phyloP scores from a whole-genome alignment of 2,888 invertebrate species.

The Drosophila subsilvestris region DNA sequence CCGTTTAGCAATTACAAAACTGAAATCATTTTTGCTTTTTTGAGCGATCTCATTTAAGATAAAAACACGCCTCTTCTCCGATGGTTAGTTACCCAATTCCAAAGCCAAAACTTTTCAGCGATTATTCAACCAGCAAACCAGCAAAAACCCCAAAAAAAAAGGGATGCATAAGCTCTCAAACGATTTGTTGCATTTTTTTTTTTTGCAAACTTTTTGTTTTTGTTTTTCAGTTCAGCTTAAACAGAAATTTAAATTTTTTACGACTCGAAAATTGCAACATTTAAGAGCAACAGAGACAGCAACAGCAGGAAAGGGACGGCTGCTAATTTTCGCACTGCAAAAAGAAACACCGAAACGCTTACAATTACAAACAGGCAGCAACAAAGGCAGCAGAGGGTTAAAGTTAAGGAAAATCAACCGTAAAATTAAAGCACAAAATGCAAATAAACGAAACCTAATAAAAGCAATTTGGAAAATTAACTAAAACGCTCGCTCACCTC shows the following conservation, averaged over 20 bases:
- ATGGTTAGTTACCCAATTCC: constrained; percentile 18
- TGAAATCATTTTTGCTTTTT: constrained; percentile 27
- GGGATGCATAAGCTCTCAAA: constrained; percentile 63
- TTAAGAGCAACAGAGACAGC: constrained; percentile 58
- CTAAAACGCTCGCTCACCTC: constrained; percentile 63
- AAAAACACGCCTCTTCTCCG: constrained; percentile 25
- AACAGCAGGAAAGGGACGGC: constrained; percentile 45
- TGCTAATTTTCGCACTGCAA: constrained; percentile 45
- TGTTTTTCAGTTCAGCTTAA: constrained; percentile 16
- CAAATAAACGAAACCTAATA: constrained; percentile 81
- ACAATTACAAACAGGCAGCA: constrained; percentile 53
- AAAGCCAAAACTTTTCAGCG: constrained; percentile 30
- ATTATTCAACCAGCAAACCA: constrained; percentile 46
- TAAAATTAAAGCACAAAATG: constrained; percentile 80
- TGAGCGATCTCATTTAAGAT: constrained; percentile 53
- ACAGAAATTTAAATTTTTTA: constrained; percentile 60
- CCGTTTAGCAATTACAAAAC: constrained; percentile 17
- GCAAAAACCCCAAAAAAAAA: constrained; percentile 27
- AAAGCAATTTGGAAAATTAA: constrained; percentile 79
- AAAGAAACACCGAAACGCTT: constrained; percentile 28
- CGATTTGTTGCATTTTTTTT: constrained; percentile 61
- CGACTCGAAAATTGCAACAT: constrained; percentile 75
- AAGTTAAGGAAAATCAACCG: constrained; percentile 45
- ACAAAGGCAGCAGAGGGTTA: constrained; percentile 60
- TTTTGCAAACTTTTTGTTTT: constrained; percentile 57